phyloP scores from a whole-genome alignment of 2,797 vertebrate species.

The Cuniculus paca region DNA sequence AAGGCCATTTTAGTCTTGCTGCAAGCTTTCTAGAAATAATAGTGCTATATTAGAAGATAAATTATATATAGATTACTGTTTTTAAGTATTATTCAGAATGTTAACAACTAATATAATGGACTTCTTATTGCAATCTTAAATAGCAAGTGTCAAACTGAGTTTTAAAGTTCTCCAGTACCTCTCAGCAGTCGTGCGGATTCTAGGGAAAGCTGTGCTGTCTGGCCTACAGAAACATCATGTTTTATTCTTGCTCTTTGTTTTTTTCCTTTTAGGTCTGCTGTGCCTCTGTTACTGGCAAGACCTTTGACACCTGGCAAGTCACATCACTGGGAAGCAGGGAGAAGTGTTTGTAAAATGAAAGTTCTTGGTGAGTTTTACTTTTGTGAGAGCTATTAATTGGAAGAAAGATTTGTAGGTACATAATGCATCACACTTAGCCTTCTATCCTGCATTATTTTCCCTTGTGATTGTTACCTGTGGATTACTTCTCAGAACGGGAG shows the following conservation, averaged over 20 bases:
- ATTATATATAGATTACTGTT: conserved; percentile 87
- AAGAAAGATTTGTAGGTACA: neutral
- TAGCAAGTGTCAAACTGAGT: conserved; percentile 84
- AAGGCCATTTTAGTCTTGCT: conserved; percentile 83
- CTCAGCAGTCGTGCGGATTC: conserved; percentile 67
- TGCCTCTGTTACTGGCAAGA: conserved; percentile 77
- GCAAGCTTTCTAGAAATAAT: conserved; percentile 86
- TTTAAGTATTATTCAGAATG: conserved; percentile 87
- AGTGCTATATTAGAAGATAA: conserved; percentile 86
- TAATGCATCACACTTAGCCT: neutral
- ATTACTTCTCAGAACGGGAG: neutral
- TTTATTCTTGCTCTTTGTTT: conserved; percentile 80
- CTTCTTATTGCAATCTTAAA: conserved; percentile 82
- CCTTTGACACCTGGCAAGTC: conserved; percentile 79
- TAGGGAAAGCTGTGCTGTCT: conserved; percentile 73
- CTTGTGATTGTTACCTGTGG: neutral
- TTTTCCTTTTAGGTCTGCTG: conserved; percentile 80
- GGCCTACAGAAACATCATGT: conserved; percentile 77
- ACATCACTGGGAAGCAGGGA: conserved; percentile 61
- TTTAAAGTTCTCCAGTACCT: conserved; percentile 83
- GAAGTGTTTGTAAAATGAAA: conserved; percentile 72
- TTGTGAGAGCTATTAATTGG: conserved; percentile 39
- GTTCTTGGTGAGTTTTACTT: conserved; percentile 10
- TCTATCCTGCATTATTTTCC: neutral
- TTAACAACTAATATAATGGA: conserved; percentile 85